A percentile compares a stretch with the other conserved stretches of the same genome.
Evolutionary conservation across 2,797 vertebrate species (phyloP).

Genomic region (Serranus cabrilla): DNA sequence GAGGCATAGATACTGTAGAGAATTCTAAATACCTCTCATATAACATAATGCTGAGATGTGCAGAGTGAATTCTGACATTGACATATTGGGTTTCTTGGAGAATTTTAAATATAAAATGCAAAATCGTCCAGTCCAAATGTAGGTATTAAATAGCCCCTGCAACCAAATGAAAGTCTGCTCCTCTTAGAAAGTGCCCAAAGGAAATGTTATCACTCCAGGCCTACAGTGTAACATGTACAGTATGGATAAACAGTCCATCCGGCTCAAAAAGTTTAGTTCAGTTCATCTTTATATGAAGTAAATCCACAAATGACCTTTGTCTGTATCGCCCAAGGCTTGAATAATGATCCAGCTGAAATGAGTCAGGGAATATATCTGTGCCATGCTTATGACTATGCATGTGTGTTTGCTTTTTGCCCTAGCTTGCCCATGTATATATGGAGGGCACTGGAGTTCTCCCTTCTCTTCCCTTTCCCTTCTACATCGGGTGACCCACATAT

Average conservation of each 20-base stretch:
- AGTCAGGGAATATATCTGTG: neutral
- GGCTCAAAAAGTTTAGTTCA: neutral
- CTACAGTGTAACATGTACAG: neutral
- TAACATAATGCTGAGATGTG: neutral
- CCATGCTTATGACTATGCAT: neutral
- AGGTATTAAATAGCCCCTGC: neutral
- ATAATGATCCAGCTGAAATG: neutral
- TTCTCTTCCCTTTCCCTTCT: constrained; percentile 20
- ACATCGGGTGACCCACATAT: constrained; percentile 56
- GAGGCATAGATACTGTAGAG: neutral
- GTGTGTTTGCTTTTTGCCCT: neutral
- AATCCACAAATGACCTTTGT: neutral
- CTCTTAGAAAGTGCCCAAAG: neutral
- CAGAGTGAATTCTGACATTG: neutral
- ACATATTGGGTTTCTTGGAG: no score
- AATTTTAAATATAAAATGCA: no score
- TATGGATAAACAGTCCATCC: constrained; percentile 10
- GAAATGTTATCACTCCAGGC: neutral
- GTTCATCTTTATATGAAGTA: neutral
- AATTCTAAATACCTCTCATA: neutral
- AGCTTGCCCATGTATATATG: neutral
- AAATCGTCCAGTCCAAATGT: neutral
- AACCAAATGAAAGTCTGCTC: neutral
- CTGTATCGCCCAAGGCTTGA: neutral
- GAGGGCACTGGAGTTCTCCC: constrained; percentile 21